Percentiles rank a stretch among this genome's conserved stretches.
These are phyloP conservation scores for Scrobipalpa atriplicella DNA, from an alignment of 2,888 invertebrate species.

Conservation along the genomic window DNA sequence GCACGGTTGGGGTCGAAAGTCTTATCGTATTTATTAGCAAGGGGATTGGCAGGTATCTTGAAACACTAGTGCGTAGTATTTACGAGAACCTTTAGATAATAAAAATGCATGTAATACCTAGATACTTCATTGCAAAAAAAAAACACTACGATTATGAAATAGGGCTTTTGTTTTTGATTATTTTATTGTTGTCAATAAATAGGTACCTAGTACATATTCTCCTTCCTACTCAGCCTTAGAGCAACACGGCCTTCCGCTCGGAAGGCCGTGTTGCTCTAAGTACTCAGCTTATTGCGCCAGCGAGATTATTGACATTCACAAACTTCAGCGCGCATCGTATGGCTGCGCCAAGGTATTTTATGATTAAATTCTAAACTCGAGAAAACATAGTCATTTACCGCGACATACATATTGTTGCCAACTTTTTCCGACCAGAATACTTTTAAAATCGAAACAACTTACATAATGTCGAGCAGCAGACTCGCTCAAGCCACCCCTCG, in stretches of 20 bases:
- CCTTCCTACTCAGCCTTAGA: too few relatives aligned
- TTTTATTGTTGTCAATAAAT: too few relatives aligned
- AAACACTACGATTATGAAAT: too few relatives aligned
- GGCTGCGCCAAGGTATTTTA: conserved; percentile 3
- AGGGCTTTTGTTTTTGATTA: too few relatives aligned
- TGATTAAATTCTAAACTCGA: conserved; percentile 32
- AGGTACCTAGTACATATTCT: too few relatives aligned
- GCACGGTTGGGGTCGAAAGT: neutral
- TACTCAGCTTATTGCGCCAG: neutral
- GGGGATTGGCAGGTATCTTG: conserved; percentile 7
- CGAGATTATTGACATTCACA: neutral
- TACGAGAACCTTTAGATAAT: neutral
- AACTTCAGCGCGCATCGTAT: neutral
- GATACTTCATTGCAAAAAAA: too few relatives aligned
- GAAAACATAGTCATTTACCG: conserved; percentile 21
- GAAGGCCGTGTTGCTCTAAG: too few relatives aligned
- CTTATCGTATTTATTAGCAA: conserved; percentile 3
- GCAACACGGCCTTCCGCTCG: too few relatives aligned
- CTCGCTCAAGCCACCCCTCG: conserved; percentile 42
- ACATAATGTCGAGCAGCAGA: conserved; percentile 44
- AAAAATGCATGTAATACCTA: too few relatives aligned
- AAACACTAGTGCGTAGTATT: neutral
- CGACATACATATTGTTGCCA: conserved; percentile 9
- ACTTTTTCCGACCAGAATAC: conserved; percentile 36
- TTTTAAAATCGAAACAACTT: conserved; percentile 47